A percentile compares a stretch with the other conserved stretches of the same genome.
Conservation (phyloP, 2,888 invertebrate genomes). For the Philereme transversata region DNA sequence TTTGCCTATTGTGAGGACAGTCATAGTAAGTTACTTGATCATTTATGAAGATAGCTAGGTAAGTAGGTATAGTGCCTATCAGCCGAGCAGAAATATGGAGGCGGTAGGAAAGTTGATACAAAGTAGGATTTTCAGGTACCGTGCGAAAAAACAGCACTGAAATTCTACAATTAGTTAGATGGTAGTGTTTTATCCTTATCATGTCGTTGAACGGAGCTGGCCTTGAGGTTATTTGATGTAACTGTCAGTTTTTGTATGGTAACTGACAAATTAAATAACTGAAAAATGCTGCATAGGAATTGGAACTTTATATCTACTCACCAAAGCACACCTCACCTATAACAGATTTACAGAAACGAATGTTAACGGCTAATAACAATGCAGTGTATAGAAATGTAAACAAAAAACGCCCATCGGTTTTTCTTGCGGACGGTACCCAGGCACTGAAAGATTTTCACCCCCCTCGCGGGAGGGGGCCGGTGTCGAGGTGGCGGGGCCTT, state of each 20-base stretch:
- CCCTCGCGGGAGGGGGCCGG: constrained; percentile 60
- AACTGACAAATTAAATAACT: not conserved
- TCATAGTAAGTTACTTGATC: constrained; percentile 47
- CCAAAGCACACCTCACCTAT: not conserved
- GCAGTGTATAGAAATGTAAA: constrained; percentile 25
- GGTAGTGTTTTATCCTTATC: not conserved
- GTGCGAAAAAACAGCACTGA: constrained; percentile 51
- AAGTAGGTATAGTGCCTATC: constrained; percentile 63
- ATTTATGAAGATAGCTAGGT: constrained; percentile 64
- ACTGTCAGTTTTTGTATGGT: not conserved
- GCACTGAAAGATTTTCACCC: constrained; percentile 77
- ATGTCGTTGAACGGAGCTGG: not conserved
- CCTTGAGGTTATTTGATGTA: constrained; percentile 1
- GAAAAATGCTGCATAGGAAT: constrained; percentile 2
- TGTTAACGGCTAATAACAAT: constrained; percentile 17
- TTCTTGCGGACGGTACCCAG: constrained; percentile 73
- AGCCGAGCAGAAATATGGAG: constrained; percentile 73
- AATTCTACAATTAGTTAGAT: constrained; percentile 3
- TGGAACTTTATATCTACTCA: not conserved
- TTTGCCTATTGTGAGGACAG: constrained; percentile 1
- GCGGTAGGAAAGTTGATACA: constrained; percentile 76
- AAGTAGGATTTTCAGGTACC: constrained; percentile 77
- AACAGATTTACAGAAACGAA: not conserved
- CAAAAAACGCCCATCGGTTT: constrained; percentile 51
- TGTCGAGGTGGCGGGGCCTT: constrained; percentile 82